These are phyloP conservation scores for Rana temporaria DNA, from an alignment of 2,113 vertebrate genomes.

Conservation along the genomic window DNA sequence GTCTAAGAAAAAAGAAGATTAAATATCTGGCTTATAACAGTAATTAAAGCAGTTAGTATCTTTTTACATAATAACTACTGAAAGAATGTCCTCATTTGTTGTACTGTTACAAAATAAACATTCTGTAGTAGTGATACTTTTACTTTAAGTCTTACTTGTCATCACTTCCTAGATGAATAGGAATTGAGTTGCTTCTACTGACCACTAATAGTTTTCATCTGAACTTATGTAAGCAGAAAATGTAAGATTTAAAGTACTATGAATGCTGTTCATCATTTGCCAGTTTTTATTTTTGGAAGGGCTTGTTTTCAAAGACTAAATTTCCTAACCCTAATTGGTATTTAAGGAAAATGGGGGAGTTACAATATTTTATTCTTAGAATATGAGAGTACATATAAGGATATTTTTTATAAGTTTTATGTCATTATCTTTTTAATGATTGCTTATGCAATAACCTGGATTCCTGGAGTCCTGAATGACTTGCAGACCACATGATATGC, in stretches of 20 bases:
- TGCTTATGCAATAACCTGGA: neutral
- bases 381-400: neutral
- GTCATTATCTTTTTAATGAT: neutral
- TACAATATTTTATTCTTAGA: neutral
- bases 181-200: neutral
- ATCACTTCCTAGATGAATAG: neutral
- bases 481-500: constrained; percentile 22
- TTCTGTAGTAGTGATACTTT: neutral
- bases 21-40: too few species aligned
- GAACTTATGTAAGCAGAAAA: neutral
- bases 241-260: neutral
- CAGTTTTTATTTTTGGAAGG: neutral
- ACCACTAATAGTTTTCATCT: constrained; percentile 2
- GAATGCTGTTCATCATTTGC: neutral
- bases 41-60: neutral
- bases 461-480: neutral
- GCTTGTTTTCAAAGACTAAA: neutral
- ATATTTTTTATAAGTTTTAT: neutral
- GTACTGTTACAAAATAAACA: neutral
- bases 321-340: neutral
- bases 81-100: neutral
- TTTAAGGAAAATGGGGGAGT: neutral
- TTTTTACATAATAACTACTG: neutral
- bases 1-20: too few species aligned
- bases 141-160: neutral